phyloP scores from a whole-genome alignment of 2,797 vertebrate genomes.

The Poeciliopsis turneri region DNA sequence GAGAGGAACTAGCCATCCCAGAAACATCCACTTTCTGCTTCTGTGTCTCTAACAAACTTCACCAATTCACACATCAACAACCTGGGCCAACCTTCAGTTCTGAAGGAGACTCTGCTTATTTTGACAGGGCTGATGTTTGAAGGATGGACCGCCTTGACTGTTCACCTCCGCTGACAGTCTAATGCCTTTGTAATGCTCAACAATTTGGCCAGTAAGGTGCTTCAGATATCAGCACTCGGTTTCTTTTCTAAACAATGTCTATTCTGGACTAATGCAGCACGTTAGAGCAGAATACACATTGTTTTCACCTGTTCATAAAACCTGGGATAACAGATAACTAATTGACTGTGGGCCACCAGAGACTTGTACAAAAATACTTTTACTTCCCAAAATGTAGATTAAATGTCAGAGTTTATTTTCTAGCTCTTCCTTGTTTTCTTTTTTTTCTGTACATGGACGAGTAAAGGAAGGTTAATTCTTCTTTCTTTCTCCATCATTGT shows the following conservation, averaged over 20 bases:
- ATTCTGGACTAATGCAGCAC: conserved; percentile 52
- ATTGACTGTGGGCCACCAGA: conserved; percentile 40
- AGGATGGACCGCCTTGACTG: conserved; percentile 61
- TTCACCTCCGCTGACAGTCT: conserved; percentile 52
- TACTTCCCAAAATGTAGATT: conserved; percentile 51
- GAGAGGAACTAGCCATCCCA: conserved; percentile 94
- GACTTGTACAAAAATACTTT: conserved; percentile 59
- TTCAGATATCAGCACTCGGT: conserved; percentile 41
- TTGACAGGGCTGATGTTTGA: conserved; percentile 49
- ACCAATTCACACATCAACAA: conserved; percentile 56
- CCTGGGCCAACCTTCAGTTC: conserved; percentile 48
- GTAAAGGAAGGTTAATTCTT: conserved; percentile 54
- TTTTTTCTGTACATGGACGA: conserved; percentile 55
- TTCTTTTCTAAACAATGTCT: conserved; percentile 32
- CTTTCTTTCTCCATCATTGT: conserved; percentile 33
- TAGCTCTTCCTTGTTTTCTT: conserved; percentile 47
- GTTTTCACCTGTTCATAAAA: conserved; percentile 39
- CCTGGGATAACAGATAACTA: conserved; percentile 34
- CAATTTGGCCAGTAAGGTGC: conserved; percentile 67
- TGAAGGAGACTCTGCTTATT: conserved; percentile 50
- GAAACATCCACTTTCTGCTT: conserved; percentile 63
- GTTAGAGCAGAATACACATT: conserved; percentile 52
- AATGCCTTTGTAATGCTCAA: conserved; percentile 57
- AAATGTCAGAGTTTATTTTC: conserved; percentile 72
- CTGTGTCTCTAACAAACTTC: conserved; percentile 68